Percentiles rank a stretch among this genome's conserved stretches.
Conservation (phyloP, 2,888 invertebrate genomes). For the Stratiomys singularior region DNA sequence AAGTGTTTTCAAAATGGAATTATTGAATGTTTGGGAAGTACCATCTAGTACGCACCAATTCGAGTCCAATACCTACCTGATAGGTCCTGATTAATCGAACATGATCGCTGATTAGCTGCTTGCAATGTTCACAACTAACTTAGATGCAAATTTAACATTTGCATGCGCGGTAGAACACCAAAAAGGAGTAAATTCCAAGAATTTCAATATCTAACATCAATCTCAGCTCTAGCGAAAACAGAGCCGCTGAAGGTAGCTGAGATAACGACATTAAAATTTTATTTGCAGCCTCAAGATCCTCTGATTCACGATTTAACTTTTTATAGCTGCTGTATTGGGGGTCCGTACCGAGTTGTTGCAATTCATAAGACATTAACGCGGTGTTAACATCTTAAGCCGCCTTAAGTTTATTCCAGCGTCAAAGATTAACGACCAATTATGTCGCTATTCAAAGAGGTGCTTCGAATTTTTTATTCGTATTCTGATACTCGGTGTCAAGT, state of each 20-base stretch:
- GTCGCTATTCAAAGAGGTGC: neutral
- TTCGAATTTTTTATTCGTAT: neutral
- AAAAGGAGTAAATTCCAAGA: neutral
- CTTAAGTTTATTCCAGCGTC: neutral
- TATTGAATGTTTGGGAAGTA: too few species aligned
- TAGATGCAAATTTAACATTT: too few species aligned
- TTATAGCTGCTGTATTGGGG: constrained; percentile 1
- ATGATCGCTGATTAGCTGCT: too few species aligned
- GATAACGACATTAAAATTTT: neutral
- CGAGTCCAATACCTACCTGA: too few species aligned
- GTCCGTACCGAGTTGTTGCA: neutral
- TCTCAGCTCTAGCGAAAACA: neutral
- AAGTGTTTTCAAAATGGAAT: too few species aligned
- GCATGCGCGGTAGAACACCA: too few species aligned
- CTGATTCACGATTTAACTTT: neutral
- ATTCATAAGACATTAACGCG: neutral
- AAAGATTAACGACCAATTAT: constrained; percentile 32
- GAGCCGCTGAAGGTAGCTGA: neutral
- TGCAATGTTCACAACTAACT: too few species aligned
- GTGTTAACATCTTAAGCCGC: neutral
- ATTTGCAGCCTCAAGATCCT: neutral
- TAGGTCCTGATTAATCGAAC: too few species aligned
- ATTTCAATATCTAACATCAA: constrained; percentile 9
- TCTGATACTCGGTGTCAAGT: neutral
- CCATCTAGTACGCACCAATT: too few species aligned